A percentile compares a stretch with the other conserved stretches of the same genome.
phyloP scores from a whole-genome alignment of 2,797 vertebrate species.

The Crocodylus rhombifer region DNA sequence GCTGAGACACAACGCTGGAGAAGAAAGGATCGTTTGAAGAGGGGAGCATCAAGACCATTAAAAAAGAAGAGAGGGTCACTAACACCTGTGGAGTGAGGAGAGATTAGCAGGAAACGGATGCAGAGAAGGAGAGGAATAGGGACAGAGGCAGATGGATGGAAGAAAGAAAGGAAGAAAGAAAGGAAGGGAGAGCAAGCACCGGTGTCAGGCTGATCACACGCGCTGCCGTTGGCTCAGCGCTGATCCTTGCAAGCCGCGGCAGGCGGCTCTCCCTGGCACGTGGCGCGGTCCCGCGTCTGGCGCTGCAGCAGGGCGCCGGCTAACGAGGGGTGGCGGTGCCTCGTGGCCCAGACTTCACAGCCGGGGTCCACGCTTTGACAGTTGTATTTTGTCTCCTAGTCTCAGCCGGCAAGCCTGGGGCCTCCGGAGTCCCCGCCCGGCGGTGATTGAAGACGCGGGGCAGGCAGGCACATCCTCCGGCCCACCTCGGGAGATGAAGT shows the following conservation, averaged over 20 bases:
- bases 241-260: conserved; percentile 43
- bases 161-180: not conserved
- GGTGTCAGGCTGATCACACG: conserved; percentile 35
- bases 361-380: conserved; percentile 80
- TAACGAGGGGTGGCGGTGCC: conserved; percentile 83
- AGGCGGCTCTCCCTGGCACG: conserved; percentile 18
- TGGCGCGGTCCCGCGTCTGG: conserved; percentile 62
- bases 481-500: conserved; percentile 47
- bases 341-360: conserved; percentile 79
- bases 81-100: too few relatives aligned
- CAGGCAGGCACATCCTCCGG: conserved; percentile 58
- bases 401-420: conserved; percentile 61
- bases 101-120: too few relatives aligned
- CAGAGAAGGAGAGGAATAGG: too few relatives aligned
- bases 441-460: conserved; percentile 75
- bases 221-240: conserved; percentile 57
- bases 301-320: conserved; percentile 66
- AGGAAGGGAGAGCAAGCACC: not conserved
- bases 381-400: conserved; percentile 78
- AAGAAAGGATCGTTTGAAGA: too few relatives aligned
- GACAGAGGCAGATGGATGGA: not conserved
- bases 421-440: conserved; percentile 46
- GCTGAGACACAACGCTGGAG: too few relatives aligned
- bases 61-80: too few relatives aligned
- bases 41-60: too few relatives aligned